These are phyloP conservation scores for Hydra vulgaris DNA, from an alignment of 30 jellyfish, hydroid and myxozoan species.

Conservation along the genomic window DNA sequence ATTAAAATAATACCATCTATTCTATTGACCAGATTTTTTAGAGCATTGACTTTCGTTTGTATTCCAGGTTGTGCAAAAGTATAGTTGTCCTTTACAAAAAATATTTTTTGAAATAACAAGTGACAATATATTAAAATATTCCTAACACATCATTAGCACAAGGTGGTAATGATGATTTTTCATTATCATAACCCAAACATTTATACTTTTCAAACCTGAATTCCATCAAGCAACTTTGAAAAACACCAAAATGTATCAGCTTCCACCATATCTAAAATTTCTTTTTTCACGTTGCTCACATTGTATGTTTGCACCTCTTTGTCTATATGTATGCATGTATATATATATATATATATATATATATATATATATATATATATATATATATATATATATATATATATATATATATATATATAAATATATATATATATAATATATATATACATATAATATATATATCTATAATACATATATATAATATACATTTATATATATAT, in stretches of 20 bases:
- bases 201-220: conserved; percentile 69
- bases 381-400: too few relatives aligned
- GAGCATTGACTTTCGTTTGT: conserved; percentile 74
- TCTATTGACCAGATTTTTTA: conserved; percentile 54
- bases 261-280: conserved; percentile 64
- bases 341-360: not conserved
- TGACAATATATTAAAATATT: too few relatives aligned
- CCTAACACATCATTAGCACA: too few relatives aligned
- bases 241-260: conserved; percentile 96
- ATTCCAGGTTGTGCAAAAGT: conserved; percentile 99
- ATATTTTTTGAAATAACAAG: not conserved
- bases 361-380: too few relatives aligned
- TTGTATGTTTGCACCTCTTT: conserved; percentile 73
- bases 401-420: too few relatives aligned
- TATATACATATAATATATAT: too few relatives aligned
- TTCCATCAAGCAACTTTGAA: conserved; percentile 76
- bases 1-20: conserved; percentile 47
- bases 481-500: too few relatives aligned
- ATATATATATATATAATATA: too few relatives aligned
- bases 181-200: too few relatives aligned
- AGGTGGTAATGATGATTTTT: too few relatives aligned
- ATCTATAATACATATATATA: too few relatives aligned
- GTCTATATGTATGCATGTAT: conserved; percentile 17
- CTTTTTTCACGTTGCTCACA: conserved; percentile 50
- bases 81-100: conserved; percentile 63